Base-by-base conservation (phyloP, 2,113 vertebrate species). In the Vulpes lagopus region DNA sequence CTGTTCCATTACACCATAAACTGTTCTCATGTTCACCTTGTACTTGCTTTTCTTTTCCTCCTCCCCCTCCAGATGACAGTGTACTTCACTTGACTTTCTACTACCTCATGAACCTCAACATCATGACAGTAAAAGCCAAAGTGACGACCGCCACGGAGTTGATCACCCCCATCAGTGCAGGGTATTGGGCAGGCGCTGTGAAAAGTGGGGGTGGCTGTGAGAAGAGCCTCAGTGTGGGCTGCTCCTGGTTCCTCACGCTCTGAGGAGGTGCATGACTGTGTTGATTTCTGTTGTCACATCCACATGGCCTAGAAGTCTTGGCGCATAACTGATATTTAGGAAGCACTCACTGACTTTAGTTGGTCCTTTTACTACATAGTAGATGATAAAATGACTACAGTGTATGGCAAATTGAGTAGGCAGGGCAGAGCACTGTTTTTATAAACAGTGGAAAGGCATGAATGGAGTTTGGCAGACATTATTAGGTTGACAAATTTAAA, bases 81-180 rank as follows among this genome's bases (percentile, higher is more conserved):
- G 96, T 99, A 74, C 99, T 99, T 79, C 99, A 99, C 98, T 98
- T 99, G 94, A 99, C 98, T 96, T 99, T 99, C 99, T 99, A 98
- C 98, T 99, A 99, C 98, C 98, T 99, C 98, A 99, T 99, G 99
- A 99, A 99, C 98, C 99, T 99, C 98, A 99, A 99, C 10, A 99
- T 99, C 90, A 98, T 99, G 99, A 99, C 99, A 0, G 99, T 99
- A 89, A 99, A 99, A 97, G 99, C 99, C 96, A 99, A 98, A 98
- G 99, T 99, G 96, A 99, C 99, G 10, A 99, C 99, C 0, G 95
- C 99, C 0, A 93, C 96, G 0, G 99, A 99, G 98, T 98, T 99
- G 97, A 99, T 96, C 43, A 98, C 98, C 0, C 99, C 99, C 94
- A 98, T 99, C 98, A 99, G 98, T 57, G 99, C 99, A 0, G 99